These are phyloP conservation scores for Anabacerthia variegaticeps DNA, from an alignment of 2,797 vertebrate genomes.

Conservation along the genomic window DNA sequence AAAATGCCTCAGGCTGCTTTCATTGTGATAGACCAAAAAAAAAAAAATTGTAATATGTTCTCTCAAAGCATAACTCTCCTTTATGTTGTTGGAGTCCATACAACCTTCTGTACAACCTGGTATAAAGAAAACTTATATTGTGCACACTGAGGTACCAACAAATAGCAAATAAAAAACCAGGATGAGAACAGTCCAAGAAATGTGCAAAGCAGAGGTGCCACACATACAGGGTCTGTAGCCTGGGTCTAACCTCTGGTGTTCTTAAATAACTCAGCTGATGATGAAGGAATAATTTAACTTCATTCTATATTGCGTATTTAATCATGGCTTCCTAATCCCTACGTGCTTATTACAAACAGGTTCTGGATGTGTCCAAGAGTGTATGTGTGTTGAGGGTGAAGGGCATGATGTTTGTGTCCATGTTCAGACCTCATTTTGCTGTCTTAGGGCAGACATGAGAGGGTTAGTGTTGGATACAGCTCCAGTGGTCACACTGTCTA, in stretches of 20 bases:
- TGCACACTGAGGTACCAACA: rapidly evolving
- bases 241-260: background rate
- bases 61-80: background rate
- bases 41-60: background rate
- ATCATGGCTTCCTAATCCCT: background rate
- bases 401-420: background rate
- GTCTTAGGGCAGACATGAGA: background rate
- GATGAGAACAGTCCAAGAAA: background rate
- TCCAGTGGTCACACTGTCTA: too few relatives aligned
- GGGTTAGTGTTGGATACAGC: too few relatives aligned
- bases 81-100: background rate
- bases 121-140: rapidly evolving
- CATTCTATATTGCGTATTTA: background rate
- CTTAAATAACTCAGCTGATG: background rate
- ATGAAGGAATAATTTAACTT: background rate
- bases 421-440: background rate
- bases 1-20: background rate
- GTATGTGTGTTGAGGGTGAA: background rate
- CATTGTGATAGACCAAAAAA: background rate
- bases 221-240: rapidly evolving
- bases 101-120: background rate
- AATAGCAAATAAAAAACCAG: background rate
- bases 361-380: background rate
- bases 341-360: rapidly evolving
- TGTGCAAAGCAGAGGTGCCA: background rate